Evolutionary conservation across 2,797 vertebrate species (phyloP).

Genomic region (Phyllotis vaccarum): DNA sequence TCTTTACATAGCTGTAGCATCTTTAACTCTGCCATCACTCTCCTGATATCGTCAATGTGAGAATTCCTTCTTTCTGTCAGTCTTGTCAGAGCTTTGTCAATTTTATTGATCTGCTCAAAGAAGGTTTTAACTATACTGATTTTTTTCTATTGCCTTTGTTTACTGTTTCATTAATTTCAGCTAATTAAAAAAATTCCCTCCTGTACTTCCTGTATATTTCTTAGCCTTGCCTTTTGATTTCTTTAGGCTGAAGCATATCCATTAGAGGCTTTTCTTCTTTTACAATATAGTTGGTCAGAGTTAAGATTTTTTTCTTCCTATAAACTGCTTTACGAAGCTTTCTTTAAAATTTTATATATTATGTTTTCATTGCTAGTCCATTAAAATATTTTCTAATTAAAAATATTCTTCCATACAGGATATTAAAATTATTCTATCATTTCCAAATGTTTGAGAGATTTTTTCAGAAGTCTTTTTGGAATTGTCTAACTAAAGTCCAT

Average conservation of each 20-base stretch:
- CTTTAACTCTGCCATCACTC: neutral
- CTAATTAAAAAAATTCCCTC: neutral
- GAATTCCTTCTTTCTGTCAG: neutral
- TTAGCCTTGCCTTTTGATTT: neutral
- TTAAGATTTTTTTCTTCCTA: neutral
- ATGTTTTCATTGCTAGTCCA: neutral
- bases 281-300: neutral
- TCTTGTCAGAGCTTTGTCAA: neutral
- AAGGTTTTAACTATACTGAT: neutral
- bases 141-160: constrained; percentile 8
- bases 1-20: neutral
- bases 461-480: neutral
- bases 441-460: neutral
- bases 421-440: neutral
- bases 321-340: neutral
- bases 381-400: constrained; percentile 6
- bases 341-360: neutral
- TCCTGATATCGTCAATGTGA: neutral
- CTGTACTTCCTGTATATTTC: neutral
- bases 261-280: neutral
- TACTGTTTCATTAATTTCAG: neutral
- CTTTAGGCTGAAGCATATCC: neutral
- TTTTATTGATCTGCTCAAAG: neutral
- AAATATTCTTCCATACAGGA: neutral
- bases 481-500: neutral